Evolutionary conservation across 2,113 vertebrate species (phyloP).

Genomic region (Camelus bactrianus): DNA sequence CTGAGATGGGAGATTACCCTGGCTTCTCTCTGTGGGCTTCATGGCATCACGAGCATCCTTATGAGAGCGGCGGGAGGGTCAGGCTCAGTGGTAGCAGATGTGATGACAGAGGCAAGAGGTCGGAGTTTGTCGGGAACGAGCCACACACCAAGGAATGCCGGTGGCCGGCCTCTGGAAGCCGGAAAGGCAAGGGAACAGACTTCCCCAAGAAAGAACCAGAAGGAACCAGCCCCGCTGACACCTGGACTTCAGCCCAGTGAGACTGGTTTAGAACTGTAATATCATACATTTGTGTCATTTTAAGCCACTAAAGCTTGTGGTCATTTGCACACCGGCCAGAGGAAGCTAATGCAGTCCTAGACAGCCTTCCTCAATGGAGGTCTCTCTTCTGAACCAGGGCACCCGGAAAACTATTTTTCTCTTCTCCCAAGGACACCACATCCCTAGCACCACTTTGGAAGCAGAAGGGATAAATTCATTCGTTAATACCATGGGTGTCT

Average conservation of each 20-base stretch:
- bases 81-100: too few species aligned
- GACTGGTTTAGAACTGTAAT: neutral
- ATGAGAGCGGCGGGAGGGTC: neutral
- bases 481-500: neutral
- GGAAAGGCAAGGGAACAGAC: neutral
- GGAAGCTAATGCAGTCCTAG: neutral
- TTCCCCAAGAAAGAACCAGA: neutral
- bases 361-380: neutral
- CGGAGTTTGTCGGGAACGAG: neutral
- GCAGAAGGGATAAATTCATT: neutral
- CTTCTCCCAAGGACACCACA: neutral
- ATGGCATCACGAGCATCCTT: neutral
- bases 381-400: neutral
- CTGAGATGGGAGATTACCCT: too few species aligned
- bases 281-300: neutral
- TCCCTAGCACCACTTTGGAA: neutral
- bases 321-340: neutral
- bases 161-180: neutral
- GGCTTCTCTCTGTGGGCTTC: neutral
- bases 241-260: neutral
- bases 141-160: neutral
- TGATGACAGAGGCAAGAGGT: neutral
- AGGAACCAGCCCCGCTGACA: neutral
- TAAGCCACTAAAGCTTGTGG: neutral
- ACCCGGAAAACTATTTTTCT: neutral